Percentiles rank a stretch among this genome's conserved stretches.
phyloP scores from a whole-genome alignment of 2,797 vertebrate species.

The Valencia hispanica region DNA sequence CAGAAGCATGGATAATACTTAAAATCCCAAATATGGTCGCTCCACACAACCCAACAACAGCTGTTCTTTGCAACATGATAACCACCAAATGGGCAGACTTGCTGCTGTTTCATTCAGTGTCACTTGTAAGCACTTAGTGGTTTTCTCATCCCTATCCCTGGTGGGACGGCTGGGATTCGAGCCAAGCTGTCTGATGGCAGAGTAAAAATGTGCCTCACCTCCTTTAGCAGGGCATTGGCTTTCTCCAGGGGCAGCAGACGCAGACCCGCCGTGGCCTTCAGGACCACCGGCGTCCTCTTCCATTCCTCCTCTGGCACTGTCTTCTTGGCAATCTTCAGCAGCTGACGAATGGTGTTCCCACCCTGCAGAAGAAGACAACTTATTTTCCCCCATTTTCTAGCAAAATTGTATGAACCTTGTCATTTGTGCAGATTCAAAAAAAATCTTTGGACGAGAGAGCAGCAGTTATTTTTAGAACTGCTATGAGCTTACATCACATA shows the following conservation, averaged over 20 bases:
- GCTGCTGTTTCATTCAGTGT: constrained; percentile 70
- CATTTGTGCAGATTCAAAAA: background rate
- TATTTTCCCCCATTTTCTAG: constrained; percentile 10
- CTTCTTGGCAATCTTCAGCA: constrained; percentile 91
- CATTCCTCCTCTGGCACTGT: constrained; percentile 90
- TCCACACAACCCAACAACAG: constrained; percentile 82
- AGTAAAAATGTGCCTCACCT: constrained; percentile 81
- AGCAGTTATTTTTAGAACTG: constrained; percentile 55
- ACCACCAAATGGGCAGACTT: constrained; percentile 75
- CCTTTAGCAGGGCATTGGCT: constrained; percentile 87
- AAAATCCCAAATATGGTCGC: constrained; percentile 79
- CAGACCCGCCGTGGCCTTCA: constrained; percentile 96
- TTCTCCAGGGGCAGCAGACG: constrained; percentile 90
- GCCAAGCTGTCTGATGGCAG: constrained; percentile 77
- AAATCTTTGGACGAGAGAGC: background rate
- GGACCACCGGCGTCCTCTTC: constrained; percentile 91
- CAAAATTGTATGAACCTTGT: background rate
- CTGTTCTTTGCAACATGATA: constrained; percentile 79
- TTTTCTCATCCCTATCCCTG: constrained; percentile 75
- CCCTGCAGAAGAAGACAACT: constrained; percentile 78
- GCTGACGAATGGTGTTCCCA: constrained; percentile 86
- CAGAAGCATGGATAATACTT: constrained; percentile 77
- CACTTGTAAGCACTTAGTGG: constrained; percentile 80
- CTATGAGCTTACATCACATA: constrained; percentile 54
- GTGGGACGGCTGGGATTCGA: constrained; percentile 62